Evolutionary conservation across 1,140 invertebrate species (phyloP).

Genomic region (Palaemon carinicauda): DNA sequence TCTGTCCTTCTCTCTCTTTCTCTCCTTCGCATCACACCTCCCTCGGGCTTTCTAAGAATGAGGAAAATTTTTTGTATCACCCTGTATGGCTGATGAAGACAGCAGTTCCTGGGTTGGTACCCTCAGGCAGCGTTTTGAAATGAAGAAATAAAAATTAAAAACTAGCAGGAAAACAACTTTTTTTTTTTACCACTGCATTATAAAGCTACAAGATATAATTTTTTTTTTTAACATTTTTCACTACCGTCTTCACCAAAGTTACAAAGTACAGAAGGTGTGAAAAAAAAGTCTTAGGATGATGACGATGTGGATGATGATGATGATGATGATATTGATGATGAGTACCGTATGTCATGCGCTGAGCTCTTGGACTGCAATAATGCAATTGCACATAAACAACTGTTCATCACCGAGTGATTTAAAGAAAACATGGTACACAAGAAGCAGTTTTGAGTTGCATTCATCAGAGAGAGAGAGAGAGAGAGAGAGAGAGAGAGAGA

Average conservation of each 20-base stretch:
- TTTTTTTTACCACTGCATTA: too few species aligned
- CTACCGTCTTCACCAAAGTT: not conserved
- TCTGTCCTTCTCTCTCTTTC: too few species aligned
- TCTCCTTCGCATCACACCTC: not conserved
- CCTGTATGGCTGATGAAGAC: not conserved
- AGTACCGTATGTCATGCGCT: too few species aligned
- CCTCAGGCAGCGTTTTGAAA: too few species aligned
- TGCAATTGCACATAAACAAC: too few species aligned
- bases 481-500: not conserved
- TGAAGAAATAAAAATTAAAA: too few species aligned
- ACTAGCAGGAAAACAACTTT: too few species aligned
- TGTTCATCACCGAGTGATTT: not conserved
- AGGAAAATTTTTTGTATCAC: constrained; percentile 10
- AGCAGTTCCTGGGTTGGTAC: too few species aligned
- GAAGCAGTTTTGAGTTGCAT: not conserved
- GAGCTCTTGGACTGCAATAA: too few species aligned
- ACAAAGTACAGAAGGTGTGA: not conserved
- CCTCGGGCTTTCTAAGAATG: not conserved
- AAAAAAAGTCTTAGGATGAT: not conserved
- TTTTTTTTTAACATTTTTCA: not conserved
- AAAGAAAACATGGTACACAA: not conserved
- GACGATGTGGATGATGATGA: not conserved
- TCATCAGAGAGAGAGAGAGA: not conserved
- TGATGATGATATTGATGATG: not conserved
- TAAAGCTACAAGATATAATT: not conserved